These are phyloP conservation scores for Polymixis lichenea DNA, from an alignment of 2,888 invertebrate species.

Conservation along the genomic window DNA sequence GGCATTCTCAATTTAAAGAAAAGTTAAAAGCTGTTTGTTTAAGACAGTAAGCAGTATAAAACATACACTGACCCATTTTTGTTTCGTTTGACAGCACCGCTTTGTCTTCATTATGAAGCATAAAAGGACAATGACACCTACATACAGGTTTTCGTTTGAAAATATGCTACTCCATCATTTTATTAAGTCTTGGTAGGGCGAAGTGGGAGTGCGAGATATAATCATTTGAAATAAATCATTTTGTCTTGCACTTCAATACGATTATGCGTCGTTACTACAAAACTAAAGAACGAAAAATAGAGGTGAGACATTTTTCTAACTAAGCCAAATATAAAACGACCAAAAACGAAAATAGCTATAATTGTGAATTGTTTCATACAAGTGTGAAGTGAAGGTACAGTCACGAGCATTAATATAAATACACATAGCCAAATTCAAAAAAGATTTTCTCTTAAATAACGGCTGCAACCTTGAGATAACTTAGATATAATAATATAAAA, in stretches of 20 bases:
- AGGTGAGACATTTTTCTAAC: too few relatives aligned
- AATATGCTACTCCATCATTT: constrained; percentile 2
- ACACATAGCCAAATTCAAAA: too few relatives aligned
- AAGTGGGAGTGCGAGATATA: too few relatives aligned
- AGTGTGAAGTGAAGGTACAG: too few relatives aligned
- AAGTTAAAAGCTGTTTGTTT: not conserved
- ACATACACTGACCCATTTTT: not conserved
- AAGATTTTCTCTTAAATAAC: too few relatives aligned
- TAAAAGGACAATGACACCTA: not conserved
- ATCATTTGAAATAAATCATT: not conserved
- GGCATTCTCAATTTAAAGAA: constrained; percentile 2
- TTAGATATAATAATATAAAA: too few relatives aligned
- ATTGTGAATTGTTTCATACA: too few relatives aligned
- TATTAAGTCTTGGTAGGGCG: not conserved
- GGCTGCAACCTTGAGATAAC: too few relatives aligned
- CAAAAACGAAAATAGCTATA: too few relatives aligned
- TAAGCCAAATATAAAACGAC: too few relatives aligned
- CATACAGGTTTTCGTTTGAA: not conserved
- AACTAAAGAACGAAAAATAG: not conserved
- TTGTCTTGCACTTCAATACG: not conserved
- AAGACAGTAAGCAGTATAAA: not conserved
- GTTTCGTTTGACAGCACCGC: not conserved
- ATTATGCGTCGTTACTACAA: not conserved
- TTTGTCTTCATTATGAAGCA: constrained; percentile 20
- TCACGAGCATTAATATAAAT: too few relatives aligned